Evolutionary conservation across 2,797 vertebrate species (phyloP).

Genomic region (Gymnoscopelus microlampas): DNA sequence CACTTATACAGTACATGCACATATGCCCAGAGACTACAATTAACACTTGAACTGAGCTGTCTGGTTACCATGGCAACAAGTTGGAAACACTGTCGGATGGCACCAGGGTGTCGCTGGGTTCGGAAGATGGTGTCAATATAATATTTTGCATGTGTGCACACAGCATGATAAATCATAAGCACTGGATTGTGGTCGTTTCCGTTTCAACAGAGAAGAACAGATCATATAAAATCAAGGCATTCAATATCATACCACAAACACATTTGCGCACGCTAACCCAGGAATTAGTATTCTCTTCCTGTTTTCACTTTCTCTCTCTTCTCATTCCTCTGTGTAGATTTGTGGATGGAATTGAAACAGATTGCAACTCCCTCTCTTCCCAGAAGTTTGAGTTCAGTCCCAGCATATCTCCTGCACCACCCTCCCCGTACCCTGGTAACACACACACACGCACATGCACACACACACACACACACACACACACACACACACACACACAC

Average conservation of each 20-base stretch:
- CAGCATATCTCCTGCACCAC: constrained; percentile 61
- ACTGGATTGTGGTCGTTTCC: background rate
- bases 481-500: constrained; percentile 3
- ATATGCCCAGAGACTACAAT: constrained; percentile 19
- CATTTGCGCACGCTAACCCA: too few relatives aligned
- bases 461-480: constrained; percentile 10
- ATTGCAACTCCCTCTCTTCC: constrained; percentile 69
- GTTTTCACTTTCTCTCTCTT: background rate
- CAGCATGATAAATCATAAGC: constrained; percentile 8
- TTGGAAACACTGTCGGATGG: constrained; percentile 35
- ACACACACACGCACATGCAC: background rate
- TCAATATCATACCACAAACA: too few relatives aligned
- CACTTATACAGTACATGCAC: too few relatives aligned
- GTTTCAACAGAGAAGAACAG: too few relatives aligned
- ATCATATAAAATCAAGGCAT: too few relatives aligned
- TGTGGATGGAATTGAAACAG: constrained; percentile 86
- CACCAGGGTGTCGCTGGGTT: constrained; percentile 2
- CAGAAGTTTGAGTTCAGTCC: constrained; percentile 85
- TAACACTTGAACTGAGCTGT: constrained; percentile 52
- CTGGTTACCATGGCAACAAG: constrained; percentile 77
- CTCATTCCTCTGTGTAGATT: constrained; percentile 67
- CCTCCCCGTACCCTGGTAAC: constrained; percentile 68
- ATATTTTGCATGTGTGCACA: constrained; percentile 2
- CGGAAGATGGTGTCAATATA: background rate
- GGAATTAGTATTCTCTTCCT: constrained; percentile 2